These are phyloP conservation scores for Brachylomia viminalis DNA, from an alignment of 2,888 invertebrate genomes.

Conservation along the genomic window DNA sequence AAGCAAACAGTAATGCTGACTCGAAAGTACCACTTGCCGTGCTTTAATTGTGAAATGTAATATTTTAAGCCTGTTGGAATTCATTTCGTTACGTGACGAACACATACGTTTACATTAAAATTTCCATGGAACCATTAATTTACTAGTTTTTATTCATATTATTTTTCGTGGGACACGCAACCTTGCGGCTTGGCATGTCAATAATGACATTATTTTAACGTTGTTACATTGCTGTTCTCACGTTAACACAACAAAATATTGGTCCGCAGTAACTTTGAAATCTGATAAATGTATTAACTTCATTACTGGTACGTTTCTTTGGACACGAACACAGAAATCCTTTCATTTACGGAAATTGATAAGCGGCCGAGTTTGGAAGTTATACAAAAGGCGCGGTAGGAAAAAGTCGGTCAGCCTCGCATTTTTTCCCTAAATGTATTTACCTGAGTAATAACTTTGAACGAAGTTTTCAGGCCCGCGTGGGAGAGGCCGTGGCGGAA, in stretches of 20 bases:
- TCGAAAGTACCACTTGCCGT: conserved; percentile 18
- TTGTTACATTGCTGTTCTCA: conserved; percentile 76
- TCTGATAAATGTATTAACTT: conserved; percentile 71
- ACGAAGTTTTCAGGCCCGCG: conserved; percentile 73
- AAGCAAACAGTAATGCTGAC: conserved; percentile 22
- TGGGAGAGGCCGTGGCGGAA: conserved; percentile 69
- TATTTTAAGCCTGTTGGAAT: conserved; percentile 49
- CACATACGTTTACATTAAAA: conserved; percentile 69
- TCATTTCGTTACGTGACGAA: conserved; percentile 66
- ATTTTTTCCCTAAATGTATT: conserved; percentile 80
- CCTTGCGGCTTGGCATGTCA: conserved; percentile 72
- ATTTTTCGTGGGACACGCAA: conserved; percentile 79
- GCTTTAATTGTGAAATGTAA: conserved; percentile 45
- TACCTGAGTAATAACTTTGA: conserved; percentile 82
- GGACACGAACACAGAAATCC: conserved; percentile 74
- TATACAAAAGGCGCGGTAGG: conserved; percentile 70
- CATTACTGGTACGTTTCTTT: conserved; percentile 73
- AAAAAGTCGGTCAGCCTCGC: conserved; percentile 70
- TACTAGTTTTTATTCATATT: conserved; percentile 69
- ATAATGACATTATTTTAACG: conserved; percentile 71
- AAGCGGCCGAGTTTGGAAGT: conserved; percentile 77
- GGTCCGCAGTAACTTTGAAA: conserved; percentile 65
- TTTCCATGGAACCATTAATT: conserved; percentile 73
- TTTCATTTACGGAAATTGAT: conserved; percentile 81
- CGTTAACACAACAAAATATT: conserved; percentile 71